Evolutionary conservation across 2,888 invertebrate species (phyloP), one percentile per base, ranked within the genome.

Genomic region (Parnassius mnemosyne): DNA sequence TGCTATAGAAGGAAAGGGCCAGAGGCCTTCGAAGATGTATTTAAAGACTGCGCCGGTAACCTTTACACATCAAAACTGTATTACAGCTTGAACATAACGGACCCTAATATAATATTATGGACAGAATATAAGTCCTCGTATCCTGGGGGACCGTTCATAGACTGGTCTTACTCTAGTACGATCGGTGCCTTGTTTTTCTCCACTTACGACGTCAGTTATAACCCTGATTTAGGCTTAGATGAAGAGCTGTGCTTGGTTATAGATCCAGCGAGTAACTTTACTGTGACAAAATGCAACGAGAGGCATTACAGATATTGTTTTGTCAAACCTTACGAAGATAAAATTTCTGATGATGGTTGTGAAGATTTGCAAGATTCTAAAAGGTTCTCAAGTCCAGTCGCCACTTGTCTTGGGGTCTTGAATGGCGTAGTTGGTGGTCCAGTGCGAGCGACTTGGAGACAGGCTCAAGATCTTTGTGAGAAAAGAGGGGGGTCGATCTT

Each of bases 91-190:
- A 77, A 80, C 60, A 69, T 87, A 16, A 72, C 76, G 0, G 78
- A 76, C 64, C 65, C 77, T 11, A 76, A 80, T 52, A 64, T 76
- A 34, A 69, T 72, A n/a, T 67, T 91, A 69, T 92, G 92, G 92
- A 83, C 87, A 0, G 90, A 92, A 59, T 91, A 85, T 69, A 87
- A 79, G 65, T 78, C 85, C 1, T 60, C 82, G 20, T 90, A 92
- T 65, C 80, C 84, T 7, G 88, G 89, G 3, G 92, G 92, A 2
- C 84, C 86, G 2, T 90, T 86, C 66, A 73, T 89, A 3, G 89
- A 90, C 65, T 83, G 82, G 80, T 84, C 88, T 2, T 82, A 76
- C 57, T 83, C 84, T 10, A 76, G 80, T 49, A 67, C 72, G n/a
- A 76, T 77, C 25, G 87, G 86, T 10, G 68, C 77, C 9, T 66